Base-by-base conservation (phyloP, 2,888 invertebrate species). In the Caenorhabditis sinica region DNA sequence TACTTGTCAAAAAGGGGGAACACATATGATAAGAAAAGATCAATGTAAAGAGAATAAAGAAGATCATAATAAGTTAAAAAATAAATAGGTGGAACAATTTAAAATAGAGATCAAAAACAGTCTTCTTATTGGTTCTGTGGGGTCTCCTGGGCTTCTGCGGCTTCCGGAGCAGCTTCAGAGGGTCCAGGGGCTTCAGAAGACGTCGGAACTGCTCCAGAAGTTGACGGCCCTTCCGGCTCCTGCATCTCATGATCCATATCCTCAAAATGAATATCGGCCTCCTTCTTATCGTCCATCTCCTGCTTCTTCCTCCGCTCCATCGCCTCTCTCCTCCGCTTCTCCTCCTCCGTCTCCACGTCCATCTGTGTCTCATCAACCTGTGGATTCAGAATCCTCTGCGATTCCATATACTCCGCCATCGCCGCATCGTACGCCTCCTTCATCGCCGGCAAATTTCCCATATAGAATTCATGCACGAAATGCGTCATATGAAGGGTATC, bases 401-500 rank as follows among this genome's bases (percentile, higher is more conserved):
- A 30, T 43, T 89, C 87, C 36, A 79, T 56, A 49, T 86, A 83
- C 51, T 75, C 82, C 1, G 60, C 33, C 85, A 87, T 75, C 53
- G 85, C 88, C 13, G 60, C 76, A 30, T 91, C 89, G 69, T 90
- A 89, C 6, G 84, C 82, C 9, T 77, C 82, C 43, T 86, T 85
- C 80, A 93, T 61, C 1, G 83, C 68, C 11, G 86, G 88, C 82
- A 92, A 58, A 68, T 92, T 95, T 71, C 95, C 95, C 92, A 96
- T 95, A 93, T 98, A 98, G 94, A 96, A 95, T 91, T 97, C 96
- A 93, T 96, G 97, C 0, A 98, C 98, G 94, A 96, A 97, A 92
- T 96, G 95, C 0, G 97, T 96, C 96, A 98, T 97, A 92, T 97
- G 96, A 1, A 96, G 95, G 96, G 98, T 97, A 93, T 97, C 96